phyloP scores from a whole-genome alignment of 2,113 vertebrate species.

The Semicossyphus pulcher region DNA sequence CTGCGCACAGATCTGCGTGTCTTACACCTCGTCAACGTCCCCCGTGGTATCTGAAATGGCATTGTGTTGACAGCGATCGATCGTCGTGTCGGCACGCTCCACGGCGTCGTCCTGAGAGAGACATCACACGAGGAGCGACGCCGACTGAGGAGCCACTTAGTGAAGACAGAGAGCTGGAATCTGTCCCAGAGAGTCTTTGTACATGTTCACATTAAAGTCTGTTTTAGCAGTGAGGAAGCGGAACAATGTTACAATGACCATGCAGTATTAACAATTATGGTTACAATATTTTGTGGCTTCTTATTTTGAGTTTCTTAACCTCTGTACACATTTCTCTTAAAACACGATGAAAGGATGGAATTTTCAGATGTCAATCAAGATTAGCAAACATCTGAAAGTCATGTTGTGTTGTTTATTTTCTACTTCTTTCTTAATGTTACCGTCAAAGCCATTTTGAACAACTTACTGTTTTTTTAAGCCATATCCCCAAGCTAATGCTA shows the following conservation, averaged over 20 bases:
- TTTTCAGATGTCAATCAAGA: too few relatives aligned
- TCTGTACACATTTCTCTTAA: too few relatives aligned
- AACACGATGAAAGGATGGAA: too few relatives aligned
- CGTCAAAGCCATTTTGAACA: too few relatives aligned
- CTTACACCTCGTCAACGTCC: conserved; percentile 36
- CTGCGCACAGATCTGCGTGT: background rate
- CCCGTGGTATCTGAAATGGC: conserved; percentile 39
- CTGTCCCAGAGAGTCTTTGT: background rate
- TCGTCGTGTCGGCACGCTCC: conserved; percentile 73
- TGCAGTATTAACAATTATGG: too few relatives aligned
- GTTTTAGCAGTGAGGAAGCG: background rate
- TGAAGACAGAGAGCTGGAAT: conserved; percentile 25
- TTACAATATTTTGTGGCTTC: background rate
- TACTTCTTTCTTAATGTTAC: too few relatives aligned
- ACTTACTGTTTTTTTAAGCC: too few relatives aligned
- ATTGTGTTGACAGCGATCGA: conserved; percentile 75
- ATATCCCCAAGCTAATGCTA: too few relatives aligned
- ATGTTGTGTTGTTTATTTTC: too few relatives aligned
- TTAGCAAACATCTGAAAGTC: too few relatives aligned
- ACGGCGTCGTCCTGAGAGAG: conserved; percentile 29
- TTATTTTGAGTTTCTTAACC: too few relatives aligned
- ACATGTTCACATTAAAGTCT: background rate
- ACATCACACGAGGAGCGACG: background rate
- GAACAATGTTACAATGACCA: background rate
- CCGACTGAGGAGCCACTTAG: conserved; percentile 38